Evolutionary conservation across 1,140 invertebrate genomes (phyloP), one percentile per base, ranked within the genome.

Genomic region (Lanistes nyassanus): DNA sequence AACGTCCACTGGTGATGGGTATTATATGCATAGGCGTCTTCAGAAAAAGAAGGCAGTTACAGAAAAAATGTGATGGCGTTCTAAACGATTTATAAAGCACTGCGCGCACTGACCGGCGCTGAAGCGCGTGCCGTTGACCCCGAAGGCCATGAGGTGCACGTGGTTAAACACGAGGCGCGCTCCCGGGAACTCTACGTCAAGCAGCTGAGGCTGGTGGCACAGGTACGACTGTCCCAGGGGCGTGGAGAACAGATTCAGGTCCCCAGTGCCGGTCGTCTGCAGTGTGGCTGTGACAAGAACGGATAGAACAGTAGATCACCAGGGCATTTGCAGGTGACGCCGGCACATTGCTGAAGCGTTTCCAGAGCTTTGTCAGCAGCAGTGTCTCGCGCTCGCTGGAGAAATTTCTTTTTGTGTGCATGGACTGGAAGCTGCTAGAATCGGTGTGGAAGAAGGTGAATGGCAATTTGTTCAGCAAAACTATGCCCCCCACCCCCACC

Each of bases 141-240:
- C 55, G 36, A 72, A 72, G 5, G 70, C 55, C 56, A 39, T 31
- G 36, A 72, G 56, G 19, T 62, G 55, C 1, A 72, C 23, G 53
- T n/a, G 42, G 55, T 72, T 72, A 55, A 72, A 72, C 3, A 21
- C 36, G 36, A 72, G 55, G 55, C 60, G 51, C 0, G 60, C 70
- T 29, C 42, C 56, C 70, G 39, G 21, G 53, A 60, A 58, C 55
- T 62, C 42, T n/a, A 72, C 6, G 7, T 11, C n/a, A 11, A 72
- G 51, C 21, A 37, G 34, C 21, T 62, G 55, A 0, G 70, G 19
- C 21, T 55, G 42, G 23, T 62, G 26, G 26, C 70, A 72, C 37
- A 72, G 7, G 70, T 72, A 72, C 36, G 70, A 58, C 55, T 42
- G n/a, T 5, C 70, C 70, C 55, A 72, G 70, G 0, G 70, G 70